Evolutionary conservation across 2,888 invertebrate species (phyloP), one percentile per base, ranked within the genome.

Genomic region (Drosophila robusta): DNA sequence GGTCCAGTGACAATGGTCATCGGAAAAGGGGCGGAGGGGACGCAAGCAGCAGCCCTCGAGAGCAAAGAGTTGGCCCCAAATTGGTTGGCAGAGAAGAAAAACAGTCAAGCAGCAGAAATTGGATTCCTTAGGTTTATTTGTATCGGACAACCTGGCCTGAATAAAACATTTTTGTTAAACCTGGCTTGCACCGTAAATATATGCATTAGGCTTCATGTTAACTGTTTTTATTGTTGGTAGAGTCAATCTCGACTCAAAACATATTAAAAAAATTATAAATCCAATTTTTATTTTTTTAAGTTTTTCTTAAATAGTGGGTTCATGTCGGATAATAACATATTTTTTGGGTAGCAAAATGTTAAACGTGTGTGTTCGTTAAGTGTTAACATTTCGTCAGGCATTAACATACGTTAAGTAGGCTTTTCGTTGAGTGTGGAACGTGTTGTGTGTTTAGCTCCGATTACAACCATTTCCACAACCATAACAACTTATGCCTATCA

Each of bases 391-490:
- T 41, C 16, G 36, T 11, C 6, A 36, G 16, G 22, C 11, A 11
- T 11, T 0, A 16, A 16, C 12, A 3, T 36, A 8, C 32, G 38
- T 29, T 38, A 0, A 14, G 14, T 14, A 0, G 6, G 3, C 18
- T 1, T 1, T 63, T 62, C 69, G 75, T 47, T 32, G 9, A 45
- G 16, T 52, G 75, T 75, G 75, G 73, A 73, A 58, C 46, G 18
- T 22, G 18, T 68, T 29, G 1, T 1, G 3, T 3, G 3, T 6
- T 22, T 9, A 52, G 26, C 29, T 12, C 22, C 18, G n/a, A 4
- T 8, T 9, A 7, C n/a, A 56, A 45, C 66, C 55, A 6, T 1
- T 8, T 4, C 6, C 2, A 5, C 5, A 41, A 4, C 70, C 29
- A 61, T 60, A 60, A 49, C 44, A 5, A 4, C 1, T 41, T 49